Percentiles rank a stretch among this genome's conserved stretches.
Evolutionary conservation across 2,797 vertebrate species (phyloP).

Genomic region (Percopsis omiscomaycus): DNA sequence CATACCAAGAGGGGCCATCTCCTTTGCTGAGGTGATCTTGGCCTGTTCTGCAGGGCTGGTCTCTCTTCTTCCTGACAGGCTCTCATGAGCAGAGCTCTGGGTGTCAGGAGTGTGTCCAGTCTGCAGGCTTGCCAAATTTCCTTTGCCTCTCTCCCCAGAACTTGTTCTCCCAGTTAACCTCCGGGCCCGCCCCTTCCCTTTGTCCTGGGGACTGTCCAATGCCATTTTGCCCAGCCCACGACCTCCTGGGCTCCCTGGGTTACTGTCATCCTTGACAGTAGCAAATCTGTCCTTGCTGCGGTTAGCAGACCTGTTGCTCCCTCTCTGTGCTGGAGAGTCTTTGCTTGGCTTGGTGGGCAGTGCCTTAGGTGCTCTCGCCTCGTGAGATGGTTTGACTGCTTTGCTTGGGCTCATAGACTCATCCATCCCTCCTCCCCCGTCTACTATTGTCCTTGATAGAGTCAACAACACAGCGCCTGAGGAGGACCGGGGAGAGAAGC

Average conservation of each 20-base stretch:
- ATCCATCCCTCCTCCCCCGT: slow-evolving; percentile 68
- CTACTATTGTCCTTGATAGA: slow-evolving; percentile 35
- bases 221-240: slow-evolving; percentile 49
- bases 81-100: slow-evolving; percentile 44
- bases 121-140: slow-evolving; percentile 43
- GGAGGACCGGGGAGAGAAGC: slow-evolving; percentile 43
- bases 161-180: slow-evolving; percentile 71
- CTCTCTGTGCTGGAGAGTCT: slow-evolving; percentile 54
- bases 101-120: slow-evolving; percentile 13
- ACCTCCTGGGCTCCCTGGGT: slow-evolving; percentile 40
- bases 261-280: slow-evolving; percentile 56
- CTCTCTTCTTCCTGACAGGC: slow-evolving; percentile 39
- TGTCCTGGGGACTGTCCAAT: slow-evolving; percentile 69
- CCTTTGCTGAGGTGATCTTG: slow-evolving; percentile 42
- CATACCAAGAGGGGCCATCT: slow-evolving; percentile 61
- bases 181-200: slow-evolving; percentile 69
- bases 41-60: slow-evolving; percentile 7
- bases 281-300: slow-evolving; percentile 55
- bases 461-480: slow-evolving; percentile 46
- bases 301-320: slow-evolving; percentile 39
- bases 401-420: slow-evolving; percentile 65
- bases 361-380: slow-evolving; percentile 60
- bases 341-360: slow-evolving; percentile 60
- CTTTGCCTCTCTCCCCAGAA: slow-evolving; percentile 70
- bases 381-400: slow-evolving; percentile 59